Base-by-base conservation (phyloP, 2,888 invertebrate genomes). In the Dorcus hopei region DNA sequence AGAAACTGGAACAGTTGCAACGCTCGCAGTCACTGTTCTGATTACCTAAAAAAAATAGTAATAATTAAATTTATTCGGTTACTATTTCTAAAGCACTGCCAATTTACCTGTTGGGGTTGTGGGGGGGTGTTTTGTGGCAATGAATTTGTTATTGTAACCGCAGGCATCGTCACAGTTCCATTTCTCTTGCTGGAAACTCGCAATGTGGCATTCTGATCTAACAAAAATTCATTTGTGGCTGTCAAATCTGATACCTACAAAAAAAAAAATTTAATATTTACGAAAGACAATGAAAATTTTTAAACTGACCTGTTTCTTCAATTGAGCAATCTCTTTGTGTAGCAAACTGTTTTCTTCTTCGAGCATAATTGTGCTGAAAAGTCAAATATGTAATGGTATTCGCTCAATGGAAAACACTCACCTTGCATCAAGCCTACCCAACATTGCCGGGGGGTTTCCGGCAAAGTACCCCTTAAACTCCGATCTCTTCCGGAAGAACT, bases 181-280 rank as follows among this genome's bases (percentile, higher is more conserved):
- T 79, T 78, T 43, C 82, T 77, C 64, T 85, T 84, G 57, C 82
- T 83, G 9, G 83, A 83, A 62, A 87, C 80, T 38, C 90, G 80
- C 60, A 89, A 77, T 63, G 87, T 86, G 23, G 90, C 89, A 76
- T 90, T 90, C 77, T 91, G 90, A 68, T 89, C 89, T 62, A 91
- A 76, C 9, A 91, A 80, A 73, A 90, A 90, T 73, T 91, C 90
- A 74, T 91, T 91, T 7, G 90, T 88, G 2, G 89, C 88, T 39
- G 87, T 86, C 61, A 90, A 77, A 74, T 89, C 89, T 38, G 83
- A 83, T 14, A 87, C 85, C 80, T 85, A 75, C 3, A 66, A 63
- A 5, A 38, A 51, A 58, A 61, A 16, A 38, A 2, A 4, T 8
- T 52, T 23, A 23, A 43, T 52, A 52, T 33, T 40, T 48, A 26